A percentile compares a stretch with the other conserved stretches of the same genome.
These are phyloP conservation scores for Phragmatobia fuliginosa DNA, from an alignment of 2,888 invertebrate species.

Conservation along the genomic window DNA sequence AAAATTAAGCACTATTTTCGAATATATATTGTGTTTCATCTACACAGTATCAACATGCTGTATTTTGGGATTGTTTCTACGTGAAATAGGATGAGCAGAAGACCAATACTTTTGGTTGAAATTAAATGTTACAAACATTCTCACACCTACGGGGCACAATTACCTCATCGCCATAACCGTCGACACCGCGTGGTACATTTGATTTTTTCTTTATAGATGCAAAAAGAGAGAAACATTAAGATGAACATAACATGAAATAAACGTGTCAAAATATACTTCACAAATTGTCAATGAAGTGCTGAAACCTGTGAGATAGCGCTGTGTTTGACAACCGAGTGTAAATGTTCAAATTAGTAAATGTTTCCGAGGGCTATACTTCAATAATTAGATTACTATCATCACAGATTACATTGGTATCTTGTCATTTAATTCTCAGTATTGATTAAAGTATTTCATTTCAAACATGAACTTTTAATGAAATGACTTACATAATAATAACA, in stretches of 20 bases:
- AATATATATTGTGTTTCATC: constrained; percentile 43
- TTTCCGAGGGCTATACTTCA: constrained; percentile 34
- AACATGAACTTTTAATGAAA: constrained; percentile 28
- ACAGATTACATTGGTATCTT: constrained; percentile 59
- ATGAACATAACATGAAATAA: constrained; percentile 78
- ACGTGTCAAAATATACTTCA: constrained; percentile 57
- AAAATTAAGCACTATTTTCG: constrained; percentile 44
- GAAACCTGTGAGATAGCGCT: constrained; percentile 62
- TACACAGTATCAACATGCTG: constrained; percentile 60
- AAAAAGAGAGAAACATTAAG: constrained; percentile 87
- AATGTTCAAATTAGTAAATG: constrained; percentile 34
- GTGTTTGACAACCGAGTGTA: constrained; percentile 35
- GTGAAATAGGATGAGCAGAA: constrained; percentile 65
- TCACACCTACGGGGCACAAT: constrained; percentile 84
- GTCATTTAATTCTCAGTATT: constrained; percentile 47
- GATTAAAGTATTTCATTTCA: not conserved
- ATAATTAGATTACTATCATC: constrained; percentile 54
- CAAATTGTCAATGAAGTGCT: constrained; percentile 60
- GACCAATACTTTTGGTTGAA: constrained; percentile 58
- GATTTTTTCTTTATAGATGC: constrained; percentile 92
- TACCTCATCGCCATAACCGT: constrained; percentile 97
- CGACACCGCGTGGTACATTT: constrained; percentile 98
- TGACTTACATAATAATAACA: constrained; percentile 32
- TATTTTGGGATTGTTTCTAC: constrained; percentile 59
- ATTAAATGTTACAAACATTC: constrained; percentile 69